phyloP scores from a whole-genome alignment of 2,113 vertebrate species.

The Pelodiscus sinensis region DNA sequence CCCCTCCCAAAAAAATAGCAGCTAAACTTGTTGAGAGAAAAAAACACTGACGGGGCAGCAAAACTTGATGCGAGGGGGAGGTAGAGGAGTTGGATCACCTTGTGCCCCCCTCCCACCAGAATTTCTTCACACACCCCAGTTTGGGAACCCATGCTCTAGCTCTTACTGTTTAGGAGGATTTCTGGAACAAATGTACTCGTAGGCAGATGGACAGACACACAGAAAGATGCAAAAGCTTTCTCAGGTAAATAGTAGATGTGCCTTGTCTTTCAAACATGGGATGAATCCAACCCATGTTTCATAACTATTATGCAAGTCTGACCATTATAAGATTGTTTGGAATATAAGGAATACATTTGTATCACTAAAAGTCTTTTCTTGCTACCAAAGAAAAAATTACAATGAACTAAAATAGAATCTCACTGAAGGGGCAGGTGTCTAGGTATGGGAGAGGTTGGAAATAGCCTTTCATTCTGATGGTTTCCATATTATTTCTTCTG shows the following conservation, averaged over 20 bases:
- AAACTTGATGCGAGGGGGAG: too few relatives aligned
- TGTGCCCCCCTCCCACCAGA: too few relatives aligned
- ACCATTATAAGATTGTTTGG: background rate
- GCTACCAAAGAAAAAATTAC: background rate
- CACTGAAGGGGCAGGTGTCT: background rate
- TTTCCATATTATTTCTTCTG: background rate
- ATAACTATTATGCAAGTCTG: slow-evolving; percentile 17
- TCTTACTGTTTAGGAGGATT: too few relatives aligned
- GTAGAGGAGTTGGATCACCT: too few relatives aligned
- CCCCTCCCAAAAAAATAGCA: too few relatives aligned
- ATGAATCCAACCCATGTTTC: slow-evolving; percentile 7
- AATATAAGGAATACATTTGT: background rate
- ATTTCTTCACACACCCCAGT: too few relatives aligned
- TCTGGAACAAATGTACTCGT: too few relatives aligned
- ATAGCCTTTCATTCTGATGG: background rate
- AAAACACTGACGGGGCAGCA: too few relatives aligned
- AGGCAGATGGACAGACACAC: too few relatives aligned
- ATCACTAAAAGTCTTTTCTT: background rate
- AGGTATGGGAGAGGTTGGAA: background rate
- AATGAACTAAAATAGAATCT: slow-evolving; percentile 8
- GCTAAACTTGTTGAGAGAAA: too few relatives aligned
- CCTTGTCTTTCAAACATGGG: background rate
- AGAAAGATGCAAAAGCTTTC: too few relatives aligned
- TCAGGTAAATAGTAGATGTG: background rate
- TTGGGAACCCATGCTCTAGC: too few relatives aligned